A percentile compares a stretch with the other conserved stretches of the same genome.
These are phyloP conservation scores for Aphelinus atriplicis DNA, from an alignment of 1,140 invertebrate genomes.

Conservation along the genomic window DNA sequence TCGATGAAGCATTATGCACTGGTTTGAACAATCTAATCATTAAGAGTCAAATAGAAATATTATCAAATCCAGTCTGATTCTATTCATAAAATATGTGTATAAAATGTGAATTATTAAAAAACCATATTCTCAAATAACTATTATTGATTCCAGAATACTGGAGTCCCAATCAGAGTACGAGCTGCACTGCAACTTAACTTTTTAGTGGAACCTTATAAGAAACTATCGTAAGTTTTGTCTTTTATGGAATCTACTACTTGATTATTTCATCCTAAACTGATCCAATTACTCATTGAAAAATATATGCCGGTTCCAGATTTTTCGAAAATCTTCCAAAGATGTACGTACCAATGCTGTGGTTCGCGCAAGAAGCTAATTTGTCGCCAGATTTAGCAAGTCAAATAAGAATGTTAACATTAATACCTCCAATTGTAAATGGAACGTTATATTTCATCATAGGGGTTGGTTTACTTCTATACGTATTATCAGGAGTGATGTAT, in stretches of 20 bases:
- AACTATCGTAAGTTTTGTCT: slow-evolving; percentile 67
- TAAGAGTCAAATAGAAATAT: no score
- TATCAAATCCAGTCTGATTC: no score
- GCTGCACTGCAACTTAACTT: slow-evolving; percentile 81
- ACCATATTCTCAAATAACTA: neutral
- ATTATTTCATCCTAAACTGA: neutral
- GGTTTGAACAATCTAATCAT: no score
- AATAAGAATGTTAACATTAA: slow-evolving; percentile 67
- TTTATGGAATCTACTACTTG: neutral
- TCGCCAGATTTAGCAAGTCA: slow-evolving; percentile 68
- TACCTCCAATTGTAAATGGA: slow-evolving; percentile 65
- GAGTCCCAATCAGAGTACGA: slow-evolving; percentile 75
- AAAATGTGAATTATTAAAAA: no score
- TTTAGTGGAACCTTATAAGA: slow-evolving; percentile 68
- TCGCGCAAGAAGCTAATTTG: slow-evolving; percentile 73
- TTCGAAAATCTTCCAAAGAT: slow-evolving; percentile 67
- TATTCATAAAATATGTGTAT: no score
- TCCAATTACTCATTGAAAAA: no score
- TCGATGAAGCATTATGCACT: no score
- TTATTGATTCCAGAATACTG: slow-evolving; percentile 63
- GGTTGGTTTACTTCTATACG: slow-evolving; percentile 64
- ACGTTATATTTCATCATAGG: slow-evolving; percentile 65
- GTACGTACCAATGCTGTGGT: slow-evolving; percentile 80
- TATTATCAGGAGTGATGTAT: slow-evolving; percentile 59
- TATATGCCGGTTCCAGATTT: slow-evolving; percentile 60